phyloP scores from a whole-genome alignment of 2,888 invertebrate genomes.

The Sipha maydis region DNA sequence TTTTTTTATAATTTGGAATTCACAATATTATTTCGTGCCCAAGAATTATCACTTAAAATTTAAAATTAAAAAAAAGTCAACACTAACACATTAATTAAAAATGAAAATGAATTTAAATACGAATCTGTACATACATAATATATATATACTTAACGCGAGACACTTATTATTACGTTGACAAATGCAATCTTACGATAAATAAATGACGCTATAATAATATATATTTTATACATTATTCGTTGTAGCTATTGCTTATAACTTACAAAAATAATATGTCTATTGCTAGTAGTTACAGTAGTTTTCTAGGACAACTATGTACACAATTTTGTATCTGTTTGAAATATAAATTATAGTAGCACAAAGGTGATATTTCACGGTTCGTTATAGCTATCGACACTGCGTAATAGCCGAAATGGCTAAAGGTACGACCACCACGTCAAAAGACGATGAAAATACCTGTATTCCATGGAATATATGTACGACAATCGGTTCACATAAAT shows the following conservation, averaged over 20 bases:
- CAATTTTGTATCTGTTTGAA: constrained; percentile 25
- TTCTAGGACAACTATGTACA: constrained; percentile 27
- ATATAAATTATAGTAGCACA: not conserved
- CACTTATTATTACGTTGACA: too few species aligned
- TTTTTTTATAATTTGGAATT: too few species aligned
- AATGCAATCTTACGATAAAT: too few species aligned
- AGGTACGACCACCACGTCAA: constrained; percentile 20
- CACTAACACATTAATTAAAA: too few species aligned
- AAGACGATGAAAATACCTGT: constrained; percentile 31
- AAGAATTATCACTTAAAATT: too few species aligned
- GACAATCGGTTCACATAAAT: constrained; percentile 32
- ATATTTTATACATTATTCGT: too few species aligned
- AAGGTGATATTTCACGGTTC: constrained; percentile 53
- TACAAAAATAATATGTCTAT: not conserved
- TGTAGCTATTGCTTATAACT: not conserved
- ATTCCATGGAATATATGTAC: not conserved
- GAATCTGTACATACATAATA: too few species aligned
- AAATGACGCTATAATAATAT: too few species aligned
- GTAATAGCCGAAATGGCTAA: constrained; percentile 35
- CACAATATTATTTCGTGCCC: too few species aligned
- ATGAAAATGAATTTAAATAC: too few species aligned
- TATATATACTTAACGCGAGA: too few species aligned
- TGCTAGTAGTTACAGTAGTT: not conserved
- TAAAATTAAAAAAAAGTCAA: too few species aligned
- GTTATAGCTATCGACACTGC: constrained; percentile 26